A percentile compares a stretch with the other conserved stretches of the same genome.
Conservation (phyloP, 2,113 vertebrate genomes). For the Strigops habroptila region DNA sequence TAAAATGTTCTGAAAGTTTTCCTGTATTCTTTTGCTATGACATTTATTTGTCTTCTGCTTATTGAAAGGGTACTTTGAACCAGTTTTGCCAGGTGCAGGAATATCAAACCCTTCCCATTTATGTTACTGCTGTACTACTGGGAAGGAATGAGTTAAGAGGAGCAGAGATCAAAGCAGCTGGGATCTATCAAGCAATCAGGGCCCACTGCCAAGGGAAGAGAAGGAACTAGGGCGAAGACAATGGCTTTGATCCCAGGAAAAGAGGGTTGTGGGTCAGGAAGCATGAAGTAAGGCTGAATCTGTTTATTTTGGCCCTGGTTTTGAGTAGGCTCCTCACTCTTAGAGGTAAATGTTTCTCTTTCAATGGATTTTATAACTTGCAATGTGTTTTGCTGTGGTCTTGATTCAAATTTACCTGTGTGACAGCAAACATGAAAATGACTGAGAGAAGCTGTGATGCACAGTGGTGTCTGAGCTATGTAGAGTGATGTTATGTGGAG, state of each 20-base stretch:
- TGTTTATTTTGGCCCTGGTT: conserved; percentile 10
- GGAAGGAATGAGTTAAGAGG: conserved; percentile 35
- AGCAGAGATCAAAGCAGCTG: conserved; percentile 40
- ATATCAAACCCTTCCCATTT: not conserved
- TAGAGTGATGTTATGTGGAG: accelerated
- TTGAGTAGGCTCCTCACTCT: not conserved
- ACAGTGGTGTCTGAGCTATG: not conserved
- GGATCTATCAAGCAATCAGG: conserved; percentile 31
- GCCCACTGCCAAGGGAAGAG: conserved; percentile 26
- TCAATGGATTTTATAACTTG: not conserved
- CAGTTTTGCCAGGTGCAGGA: not conserved
- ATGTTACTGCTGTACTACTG: not conserved
- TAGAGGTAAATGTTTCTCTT: not conserved
- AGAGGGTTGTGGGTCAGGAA: conserved; percentile 34
- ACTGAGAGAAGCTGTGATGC: not conserved
- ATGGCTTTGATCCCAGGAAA: conserved; percentile 61
- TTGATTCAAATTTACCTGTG: not conserved
- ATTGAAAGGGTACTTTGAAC: not conserved
- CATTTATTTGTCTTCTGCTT: not conserved
- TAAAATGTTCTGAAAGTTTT: not conserved
- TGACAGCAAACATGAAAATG: not conserved
- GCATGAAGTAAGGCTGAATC: conserved; percentile 6
- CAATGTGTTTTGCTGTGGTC: not conserved
- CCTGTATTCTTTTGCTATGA: not conserved
- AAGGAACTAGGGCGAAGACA: not conserved